Percentiles rank a stretch among this genome's conserved stretches.
phyloP scores from a whole-genome alignment of 2,113 vertebrate genomes.

The Tupaia tana region DNA sequence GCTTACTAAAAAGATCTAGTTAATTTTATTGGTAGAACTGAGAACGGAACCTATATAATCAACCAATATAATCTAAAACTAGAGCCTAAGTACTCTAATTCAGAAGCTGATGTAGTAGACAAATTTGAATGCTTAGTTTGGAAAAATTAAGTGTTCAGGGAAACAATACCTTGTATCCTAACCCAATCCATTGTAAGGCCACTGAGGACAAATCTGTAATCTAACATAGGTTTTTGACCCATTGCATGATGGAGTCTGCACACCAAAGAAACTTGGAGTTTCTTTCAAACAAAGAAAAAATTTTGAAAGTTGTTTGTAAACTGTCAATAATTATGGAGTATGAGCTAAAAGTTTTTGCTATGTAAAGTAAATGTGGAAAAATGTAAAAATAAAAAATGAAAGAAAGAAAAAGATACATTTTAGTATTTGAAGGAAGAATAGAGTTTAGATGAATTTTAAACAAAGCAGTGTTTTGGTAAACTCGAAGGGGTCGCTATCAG shows the following conservation, averaged over 20 bases:
- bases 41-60: slow-evolving; percentile 21
- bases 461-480: not conserved
- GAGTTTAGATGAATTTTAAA: slow-evolving; percentile 45
- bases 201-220: slow-evolving; percentile 44
- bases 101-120: not conserved
- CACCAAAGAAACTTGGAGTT: not conserved
- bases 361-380: too few relatives aligned
- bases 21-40: slow-evolving; percentile 49
- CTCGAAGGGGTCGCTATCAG: slow-evolving; percentile 12
- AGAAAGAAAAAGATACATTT: not conserved
- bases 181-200: not conserved
- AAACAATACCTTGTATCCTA: not conserved
- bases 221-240: not conserved
- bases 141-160: not conserved
- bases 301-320: too few relatives aligned
- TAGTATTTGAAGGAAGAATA: not conserved
- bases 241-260: not conserved
- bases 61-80: slow-evolving; percentile 41
- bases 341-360: too few relatives aligned
- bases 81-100: slow-evolving; percentile 34
- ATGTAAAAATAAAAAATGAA: too few relatives aligned
- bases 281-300: slow-evolving; percentile 19
- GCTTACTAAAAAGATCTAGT: slow-evolving; percentile 2
- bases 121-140: slow-evolving; percentile 33
- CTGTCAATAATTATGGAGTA: too few relatives aligned